Evolutionary conservation across 2,797 vertebrate species (phyloP), one percentile per base, ranked within the genome.

Genomic region (Austrolebias charrua): DNA sequence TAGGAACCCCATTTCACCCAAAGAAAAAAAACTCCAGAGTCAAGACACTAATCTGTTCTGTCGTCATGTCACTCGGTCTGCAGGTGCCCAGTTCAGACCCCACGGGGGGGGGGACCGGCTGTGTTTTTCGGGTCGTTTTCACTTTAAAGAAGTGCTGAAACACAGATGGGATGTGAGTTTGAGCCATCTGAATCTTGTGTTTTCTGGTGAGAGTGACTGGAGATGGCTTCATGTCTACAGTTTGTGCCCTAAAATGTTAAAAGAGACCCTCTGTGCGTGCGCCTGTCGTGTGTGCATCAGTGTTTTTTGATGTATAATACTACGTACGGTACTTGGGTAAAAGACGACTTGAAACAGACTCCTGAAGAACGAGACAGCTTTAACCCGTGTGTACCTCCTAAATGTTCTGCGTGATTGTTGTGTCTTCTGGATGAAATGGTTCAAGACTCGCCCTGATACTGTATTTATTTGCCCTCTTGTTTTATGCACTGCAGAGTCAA

Each of bases 171-270:
- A 71, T 71, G 69, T 0, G 55, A 74, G 67, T 72, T 69, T 76
- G 78, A 94, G 93, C 94, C 94, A 96, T 95, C 87, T 89, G 86
- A 92, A 90, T 88, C 91, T 92, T 90, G 92, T 24, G 94, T 94
- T 94, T 93, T 93, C 91, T 95, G 93, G 68, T n/a, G n/a, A 88
- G 93, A 92, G 87, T 86, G 92, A 92, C 89, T 88, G 81, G 91
- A 89, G 90, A 90, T 78, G 91, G 91, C 91, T 91, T 92, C 80
- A 80, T 86, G 88, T 93, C 76, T 73, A 29, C 55, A 88, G 85
- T 73, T 14, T 62, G 80, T 92, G 80, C 91, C 66, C 74, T 81
- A 43, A 70, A 82, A 47, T 47, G 4, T 76, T 15, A 69, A 49
- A 65, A 51, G 28, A 49, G 63, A 48, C 20, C 63, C 46, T 45